Evolutionary conservation across 2,888 invertebrate genomes (phyloP).

Genomic region (Cataglyphis altisquamis): DNA sequence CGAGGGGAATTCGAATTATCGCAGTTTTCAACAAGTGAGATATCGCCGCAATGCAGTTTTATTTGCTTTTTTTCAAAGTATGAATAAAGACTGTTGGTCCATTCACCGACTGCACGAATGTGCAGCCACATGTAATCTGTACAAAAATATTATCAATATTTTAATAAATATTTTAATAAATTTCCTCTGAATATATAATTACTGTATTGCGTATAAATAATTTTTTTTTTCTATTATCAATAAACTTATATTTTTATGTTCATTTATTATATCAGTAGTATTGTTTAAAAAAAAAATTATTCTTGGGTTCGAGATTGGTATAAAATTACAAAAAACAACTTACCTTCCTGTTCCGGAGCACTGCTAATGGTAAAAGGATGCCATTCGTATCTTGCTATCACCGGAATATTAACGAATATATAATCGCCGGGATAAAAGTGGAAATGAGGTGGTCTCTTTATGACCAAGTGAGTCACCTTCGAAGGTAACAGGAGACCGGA

Average conservation of each 20-base stretch:
- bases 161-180: no score
- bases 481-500: slow-evolving; percentile 95
- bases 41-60: slow-evolving; percentile 90
- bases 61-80: slow-evolving; percentile 95
- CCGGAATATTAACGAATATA: slow-evolving; percentile 96
- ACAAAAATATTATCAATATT: slow-evolving; percentile 15
- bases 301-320: neutral
- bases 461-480: slow-evolving; percentile 96
- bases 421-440: slow-evolving; percentile 97
- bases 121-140: slow-evolving; percentile 97
- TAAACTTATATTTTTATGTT: neutral
- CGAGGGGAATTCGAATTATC: slow-evolving; percentile 13
- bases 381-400: slow-evolving; percentile 97
- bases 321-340: slow-evolving; percentile 13
- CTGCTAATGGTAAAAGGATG: slow-evolving; percentile 99
- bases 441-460: slow-evolving; percentile 94
- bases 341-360: slow-evolving; percentile 96
- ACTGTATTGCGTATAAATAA: neutral
- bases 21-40: slow-evolving; percentile 85
- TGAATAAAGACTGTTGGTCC: slow-evolving; percentile 95
- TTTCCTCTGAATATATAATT: neutral
- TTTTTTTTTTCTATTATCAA: neutral
- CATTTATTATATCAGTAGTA: neutral
- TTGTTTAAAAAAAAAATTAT: neutral
- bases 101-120: slow-evolving; percentile 96